Conservation (phyloP, 1,140 invertebrate genomes). For the Vanessa tameamea region DNA sequence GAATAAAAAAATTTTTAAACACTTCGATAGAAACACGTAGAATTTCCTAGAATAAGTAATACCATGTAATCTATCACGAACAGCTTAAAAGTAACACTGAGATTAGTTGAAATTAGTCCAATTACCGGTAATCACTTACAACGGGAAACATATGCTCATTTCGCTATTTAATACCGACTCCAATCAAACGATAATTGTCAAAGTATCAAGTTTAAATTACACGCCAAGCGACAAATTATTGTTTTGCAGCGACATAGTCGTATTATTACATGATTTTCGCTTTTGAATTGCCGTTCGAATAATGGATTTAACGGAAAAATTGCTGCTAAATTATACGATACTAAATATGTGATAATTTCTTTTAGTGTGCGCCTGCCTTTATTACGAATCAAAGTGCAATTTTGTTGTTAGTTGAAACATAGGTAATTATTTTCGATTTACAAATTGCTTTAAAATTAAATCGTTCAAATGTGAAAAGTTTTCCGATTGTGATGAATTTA, state of each 20-base stretch:
- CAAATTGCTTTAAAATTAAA: no score
- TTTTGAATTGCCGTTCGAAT: conserved; percentile 20
- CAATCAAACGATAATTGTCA: conserved; percentile 44
- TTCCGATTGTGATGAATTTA: no score
- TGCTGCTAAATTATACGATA: neutral
- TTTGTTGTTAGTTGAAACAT: no score
- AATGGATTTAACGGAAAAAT: neutral
- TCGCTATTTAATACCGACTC: conserved; percentile 40
- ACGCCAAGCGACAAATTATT: conserved; percentile 35
- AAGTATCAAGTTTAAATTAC: conserved; percentile 45
- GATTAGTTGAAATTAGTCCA: conserved; percentile 4
- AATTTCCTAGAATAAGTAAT: no score
- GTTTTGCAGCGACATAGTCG: conserved; percentile 32
- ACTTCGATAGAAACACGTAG: no score
- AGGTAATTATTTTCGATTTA: no score
- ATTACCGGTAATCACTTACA: conserved; percentile 25
- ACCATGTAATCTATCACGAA: no score
- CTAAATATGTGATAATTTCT: neutral
- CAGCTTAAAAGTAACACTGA: neutral
- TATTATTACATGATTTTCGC: conserved; percentile 46
- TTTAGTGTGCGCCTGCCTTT: neutral
- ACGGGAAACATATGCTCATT: conserved; percentile 40
- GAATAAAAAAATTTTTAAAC: no score
- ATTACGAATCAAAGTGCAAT: no score
- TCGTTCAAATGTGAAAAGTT: no score